Percentiles rank a stretch among this genome's conserved stretches.
Evolutionary conservation across 2,888 invertebrate species (phyloP).

Genomic region (Leptopilina drosophilae): DNA sequence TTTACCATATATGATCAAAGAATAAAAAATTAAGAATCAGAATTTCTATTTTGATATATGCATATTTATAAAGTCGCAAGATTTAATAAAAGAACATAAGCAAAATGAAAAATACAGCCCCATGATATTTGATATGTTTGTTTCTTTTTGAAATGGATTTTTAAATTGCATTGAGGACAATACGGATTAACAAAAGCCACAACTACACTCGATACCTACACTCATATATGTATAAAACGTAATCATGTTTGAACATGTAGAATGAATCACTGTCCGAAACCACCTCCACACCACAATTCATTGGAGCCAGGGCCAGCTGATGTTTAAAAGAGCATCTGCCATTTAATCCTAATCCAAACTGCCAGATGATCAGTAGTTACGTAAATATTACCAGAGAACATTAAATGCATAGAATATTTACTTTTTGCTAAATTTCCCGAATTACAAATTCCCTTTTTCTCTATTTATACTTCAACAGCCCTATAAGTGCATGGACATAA

Average conservation of each 20-base stretch:
- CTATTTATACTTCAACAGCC: too few species aligned
- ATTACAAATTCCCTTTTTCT: too few species aligned
- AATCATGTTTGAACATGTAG: slow-evolving; percentile 23
- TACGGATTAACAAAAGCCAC: background rate
- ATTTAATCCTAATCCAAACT: slow-evolving; percentile 59
- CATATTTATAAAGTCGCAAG: too few species aligned
- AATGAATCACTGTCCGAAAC: slow-evolving; percentile 67
- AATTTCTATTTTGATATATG: too few species aligned
- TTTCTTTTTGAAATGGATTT: background rate
- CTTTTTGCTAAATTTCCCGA: background rate
- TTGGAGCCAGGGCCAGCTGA: slow-evolving; percentile 72
- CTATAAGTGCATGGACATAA: too few species aligned
- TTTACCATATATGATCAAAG: too few species aligned
- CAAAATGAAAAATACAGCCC: too few species aligned
- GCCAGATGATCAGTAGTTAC: slow-evolving; percentile 59
- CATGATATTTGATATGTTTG: background rate
- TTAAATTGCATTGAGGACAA: slow-evolving; percentile 1
- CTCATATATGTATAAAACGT: background rate
- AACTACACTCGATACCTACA: slow-evolving; percentile 8
- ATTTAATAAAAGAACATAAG: too few species aligned
- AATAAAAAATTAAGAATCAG: too few species aligned
- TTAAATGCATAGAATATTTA: background rate
- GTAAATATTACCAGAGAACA: slow-evolving; percentile 54
- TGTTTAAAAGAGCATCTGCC: slow-evolving; percentile 71
- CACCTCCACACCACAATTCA: slow-evolving; percentile 33